phyloP scores from a whole-genome alignment of 92 coral and sea anemone genomes.

The Zoanthus solanderi region DNA sequence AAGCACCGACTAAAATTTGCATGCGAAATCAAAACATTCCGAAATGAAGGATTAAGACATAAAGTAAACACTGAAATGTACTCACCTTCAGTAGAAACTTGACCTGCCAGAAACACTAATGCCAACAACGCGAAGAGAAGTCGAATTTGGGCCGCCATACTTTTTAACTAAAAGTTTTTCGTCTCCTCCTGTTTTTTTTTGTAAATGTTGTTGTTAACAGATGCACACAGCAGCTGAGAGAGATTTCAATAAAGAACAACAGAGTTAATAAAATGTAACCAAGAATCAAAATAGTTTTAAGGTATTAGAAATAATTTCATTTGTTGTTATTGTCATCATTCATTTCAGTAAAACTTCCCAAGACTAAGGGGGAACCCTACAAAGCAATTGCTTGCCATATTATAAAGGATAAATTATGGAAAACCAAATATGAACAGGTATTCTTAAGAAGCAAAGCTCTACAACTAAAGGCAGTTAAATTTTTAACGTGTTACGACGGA shows the following conservation, averaged over 20 bases:
- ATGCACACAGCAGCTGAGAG: slow-evolving; percentile 29
- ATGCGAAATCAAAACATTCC: slow-evolving; percentile 48
- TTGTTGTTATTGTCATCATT: neutral
- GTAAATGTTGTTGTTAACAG: neutral
- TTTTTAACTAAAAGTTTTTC: neutral
- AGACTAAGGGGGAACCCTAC: too few relatives aligned
- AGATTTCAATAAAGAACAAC: neutral
- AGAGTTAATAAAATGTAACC: slow-evolving; percentile 7
- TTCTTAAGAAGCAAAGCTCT: too few relatives aligned
- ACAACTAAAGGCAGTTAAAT: too few relatives aligned
- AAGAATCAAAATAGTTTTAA: neutral
- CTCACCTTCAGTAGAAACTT: slow-evolving; percentile 30
- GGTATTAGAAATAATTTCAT: neutral
- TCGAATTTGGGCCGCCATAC: neutral
- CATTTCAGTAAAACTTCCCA: neutral
- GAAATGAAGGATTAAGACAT: slow-evolving; percentile 30
- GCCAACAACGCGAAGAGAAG: neutral
- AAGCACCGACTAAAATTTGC: slow-evolving; percentile 40
- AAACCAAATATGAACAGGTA: too few relatives aligned
- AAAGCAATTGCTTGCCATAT: too few relatives aligned
- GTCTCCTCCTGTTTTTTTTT: neutral
- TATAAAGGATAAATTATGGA: too few relatives aligned
- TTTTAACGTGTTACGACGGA: too few relatives aligned
- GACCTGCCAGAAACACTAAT: slow-evolving; percentile 7
- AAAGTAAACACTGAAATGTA: slow-evolving; percentile 25